Conservation (phyloP, 2,888 invertebrate genomes). For the Nephrotoma guestfalica region DNA sequence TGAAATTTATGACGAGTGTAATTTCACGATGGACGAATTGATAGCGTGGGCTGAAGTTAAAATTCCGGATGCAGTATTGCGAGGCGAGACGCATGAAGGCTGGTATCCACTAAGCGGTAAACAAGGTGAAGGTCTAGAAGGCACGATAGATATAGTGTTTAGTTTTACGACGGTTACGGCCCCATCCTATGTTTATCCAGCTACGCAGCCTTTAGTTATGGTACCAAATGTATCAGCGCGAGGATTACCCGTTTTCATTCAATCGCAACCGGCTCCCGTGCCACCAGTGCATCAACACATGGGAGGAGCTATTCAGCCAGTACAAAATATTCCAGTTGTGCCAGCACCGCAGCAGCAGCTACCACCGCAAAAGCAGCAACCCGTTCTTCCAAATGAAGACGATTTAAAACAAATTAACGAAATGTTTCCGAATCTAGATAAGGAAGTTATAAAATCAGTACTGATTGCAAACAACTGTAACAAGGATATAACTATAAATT, state of each 20-base stretch:
- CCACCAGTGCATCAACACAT: slow-evolving; percentile 19
- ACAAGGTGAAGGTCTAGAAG: slow-evolving; percentile 89
- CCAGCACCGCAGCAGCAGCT: slow-evolving; percentile 18
- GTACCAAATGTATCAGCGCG: slow-evolving; percentile 39
- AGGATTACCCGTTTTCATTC: slow-evolving; percentile 24
- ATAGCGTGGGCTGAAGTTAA: slow-evolving; percentile 88
- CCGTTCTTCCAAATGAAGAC: slow-evolving; percentile 35
- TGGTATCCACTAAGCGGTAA: slow-evolving; percentile 91
- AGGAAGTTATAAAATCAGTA: slow-evolving; percentile 82
- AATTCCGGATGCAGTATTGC: slow-evolving; percentile 69
- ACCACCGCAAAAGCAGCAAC: slow-evolving; percentile 21
- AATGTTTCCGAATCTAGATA: slow-evolving; percentile 93
- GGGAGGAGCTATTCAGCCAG: slow-evolving; percentile 23
- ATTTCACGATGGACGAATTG: slow-evolving; percentile 90
- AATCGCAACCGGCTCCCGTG: slow-evolving; percentile 11
- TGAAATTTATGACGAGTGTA: slow-evolving; percentile 94
- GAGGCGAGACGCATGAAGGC: slow-evolving; percentile 85
- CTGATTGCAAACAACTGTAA: slow-evolving; percentile 79
- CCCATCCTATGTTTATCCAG: slow-evolving; percentile 31
- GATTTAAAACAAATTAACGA: slow-evolving; percentile 62
- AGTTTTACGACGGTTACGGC: slow-evolving; percentile 42
- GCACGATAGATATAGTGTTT: slow-evolving; percentile 81
- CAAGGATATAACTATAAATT: slow-evolving; percentile 82
- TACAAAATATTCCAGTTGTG: slow-evolving; percentile 8
- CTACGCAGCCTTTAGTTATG: slow-evolving; percentile 43